phyloP scores from a whole-genome alignment of 2,888 invertebrate genomes.

The Folsomia candida region DNA sequence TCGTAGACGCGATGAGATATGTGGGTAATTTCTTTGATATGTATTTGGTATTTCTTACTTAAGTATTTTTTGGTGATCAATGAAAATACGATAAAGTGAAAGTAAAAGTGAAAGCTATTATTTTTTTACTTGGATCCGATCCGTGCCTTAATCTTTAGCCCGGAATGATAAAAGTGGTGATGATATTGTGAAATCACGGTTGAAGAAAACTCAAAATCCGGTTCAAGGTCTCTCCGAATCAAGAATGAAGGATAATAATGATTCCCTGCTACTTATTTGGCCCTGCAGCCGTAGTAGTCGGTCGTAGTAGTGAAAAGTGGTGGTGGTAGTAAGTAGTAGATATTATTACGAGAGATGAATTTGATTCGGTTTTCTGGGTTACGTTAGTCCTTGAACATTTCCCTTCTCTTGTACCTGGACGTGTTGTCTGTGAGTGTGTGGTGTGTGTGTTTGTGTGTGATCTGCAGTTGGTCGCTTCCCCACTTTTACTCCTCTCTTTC shows the following conservation, averaged over 20 bases:
- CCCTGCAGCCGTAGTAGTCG: too few species aligned
- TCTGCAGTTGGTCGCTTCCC: neutral
- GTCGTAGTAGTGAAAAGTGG: too few species aligned
- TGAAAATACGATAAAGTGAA: too few species aligned
- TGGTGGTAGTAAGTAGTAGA: too few species aligned
- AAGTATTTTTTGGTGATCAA: neutral
- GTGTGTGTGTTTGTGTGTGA: too few species aligned
- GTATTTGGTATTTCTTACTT: too few species aligned
- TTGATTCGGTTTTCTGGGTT: neutral
- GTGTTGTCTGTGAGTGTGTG: too few species aligned
- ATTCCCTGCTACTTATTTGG: too few species aligned
- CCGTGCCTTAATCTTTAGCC: too few species aligned
- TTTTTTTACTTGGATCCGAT: too few species aligned
- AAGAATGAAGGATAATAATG: neutral
- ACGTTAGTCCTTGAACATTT: conserved; percentile 6
- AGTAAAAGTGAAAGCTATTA: too few species aligned
- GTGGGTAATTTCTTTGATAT: neutral
- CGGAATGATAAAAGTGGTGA: neutral
- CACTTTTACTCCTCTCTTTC: neutral
- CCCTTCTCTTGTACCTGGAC: neutral
- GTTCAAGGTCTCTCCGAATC: neutral
- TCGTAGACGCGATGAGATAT: neutral
- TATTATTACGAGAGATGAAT: neutral
- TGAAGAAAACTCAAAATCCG: neutral
- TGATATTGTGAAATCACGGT: neutral